Conservation (phyloP, 2,113 vertebrate species). For the Prolemur simus region DNA sequence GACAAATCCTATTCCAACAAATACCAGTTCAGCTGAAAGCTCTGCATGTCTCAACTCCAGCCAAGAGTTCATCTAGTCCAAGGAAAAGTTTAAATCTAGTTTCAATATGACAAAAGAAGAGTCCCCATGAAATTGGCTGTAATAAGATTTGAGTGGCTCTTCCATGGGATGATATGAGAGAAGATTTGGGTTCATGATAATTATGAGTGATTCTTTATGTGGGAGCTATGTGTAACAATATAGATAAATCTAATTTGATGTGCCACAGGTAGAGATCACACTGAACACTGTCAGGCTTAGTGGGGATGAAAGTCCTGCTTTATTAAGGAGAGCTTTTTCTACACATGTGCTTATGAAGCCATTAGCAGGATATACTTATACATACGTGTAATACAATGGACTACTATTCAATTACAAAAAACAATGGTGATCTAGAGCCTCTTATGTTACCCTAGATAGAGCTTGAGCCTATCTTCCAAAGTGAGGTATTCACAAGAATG, state of each 20-base stretch:
- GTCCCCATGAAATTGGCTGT: neutral
- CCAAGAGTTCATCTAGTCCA: slow-evolving; percentile 24
- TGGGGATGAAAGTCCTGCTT: neutral
- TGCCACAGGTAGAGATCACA: neutral
- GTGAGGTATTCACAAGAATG: no score
- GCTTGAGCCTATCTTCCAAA: no score
- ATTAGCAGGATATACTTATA: neutral
- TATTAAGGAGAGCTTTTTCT: neutral
- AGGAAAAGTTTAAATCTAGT: neutral
- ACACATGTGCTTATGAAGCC: neutral
- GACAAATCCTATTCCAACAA: neutral
- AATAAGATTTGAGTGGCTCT: neutral
- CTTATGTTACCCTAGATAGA: no score
- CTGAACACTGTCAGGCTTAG: neutral
- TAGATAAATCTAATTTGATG: neutral
- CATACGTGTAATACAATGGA: no score
- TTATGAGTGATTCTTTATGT: neutral
- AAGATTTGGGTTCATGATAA: neutral
- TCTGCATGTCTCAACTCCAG: neutral
- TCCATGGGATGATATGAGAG: neutral
- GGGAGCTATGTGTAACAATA: neutral
- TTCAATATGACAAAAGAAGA: neutral
- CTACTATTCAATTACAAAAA: no score
- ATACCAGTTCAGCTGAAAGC: slow-evolving; percentile 13
- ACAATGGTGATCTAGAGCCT: no score